A percentile compares a stretch with the other conserved stretches of the same genome.
Evolutionary conservation across 2,113 vertebrate species (phyloP).

Genomic region (Trematomus loennbergii): DNA sequence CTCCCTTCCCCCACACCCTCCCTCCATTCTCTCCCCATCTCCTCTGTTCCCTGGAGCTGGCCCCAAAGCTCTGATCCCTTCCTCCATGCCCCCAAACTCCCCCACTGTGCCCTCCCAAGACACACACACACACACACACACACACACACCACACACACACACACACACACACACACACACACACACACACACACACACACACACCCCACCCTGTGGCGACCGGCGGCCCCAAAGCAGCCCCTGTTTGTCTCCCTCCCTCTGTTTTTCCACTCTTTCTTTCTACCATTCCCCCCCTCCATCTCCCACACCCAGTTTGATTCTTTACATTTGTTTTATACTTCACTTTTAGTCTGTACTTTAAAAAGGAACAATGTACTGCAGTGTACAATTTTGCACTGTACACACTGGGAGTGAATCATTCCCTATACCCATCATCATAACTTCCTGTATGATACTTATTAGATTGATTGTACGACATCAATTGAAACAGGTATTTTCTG

Average conservation of each 20-base stretch:
- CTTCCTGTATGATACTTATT: neutral
- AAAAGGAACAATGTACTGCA: conserved; percentile 7
- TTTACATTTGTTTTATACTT: conserved; percentile 53
- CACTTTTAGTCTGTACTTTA: conserved; percentile 29
- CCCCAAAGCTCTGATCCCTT: conserved; percentile 81
- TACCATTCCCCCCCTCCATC: conserved; percentile 49
- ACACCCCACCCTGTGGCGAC: conserved; percentile 69
- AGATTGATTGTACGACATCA: neutral
- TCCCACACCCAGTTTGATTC: conserved; percentile 64
- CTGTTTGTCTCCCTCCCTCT: conserved; percentile 70
- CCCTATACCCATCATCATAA: neutral
- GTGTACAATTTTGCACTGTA: conserved; percentile 1
- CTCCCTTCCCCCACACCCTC: conserved; percentile 63
- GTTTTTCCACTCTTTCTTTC: conserved; percentile 67
- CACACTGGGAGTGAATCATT: neutral
- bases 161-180: conserved; percentile 55
- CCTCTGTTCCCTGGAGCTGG: conserved; percentile 75
- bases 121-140: conserved; percentile 45
- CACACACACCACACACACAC: conserved; percentile 35
- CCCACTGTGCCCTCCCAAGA: conserved; percentile 76
- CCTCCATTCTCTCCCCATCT: conserved; percentile 75
- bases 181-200: conserved; percentile 46
- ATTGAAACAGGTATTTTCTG: neutral
- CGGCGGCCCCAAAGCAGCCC: conserved; percentile 76
- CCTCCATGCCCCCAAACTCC: conserved; percentile 71